Percentiles rank a stretch among this genome's conserved stretches.
phyloP scores from a whole-genome alignment of 1,140 invertebrate genomes.

The Araneus ventricosus region DNA sequence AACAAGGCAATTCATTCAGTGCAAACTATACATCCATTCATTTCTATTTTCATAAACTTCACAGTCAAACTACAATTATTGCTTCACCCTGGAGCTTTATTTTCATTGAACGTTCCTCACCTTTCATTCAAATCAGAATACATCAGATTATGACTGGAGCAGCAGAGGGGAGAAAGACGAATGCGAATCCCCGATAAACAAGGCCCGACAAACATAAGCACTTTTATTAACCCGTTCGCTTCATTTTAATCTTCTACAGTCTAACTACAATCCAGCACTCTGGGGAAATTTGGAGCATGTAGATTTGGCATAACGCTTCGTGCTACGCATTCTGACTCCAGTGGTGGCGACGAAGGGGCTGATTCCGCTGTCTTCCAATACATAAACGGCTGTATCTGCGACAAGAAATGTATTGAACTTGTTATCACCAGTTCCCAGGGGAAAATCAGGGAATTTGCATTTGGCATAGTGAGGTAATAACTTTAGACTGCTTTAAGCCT shows the following conservation, averaged over 20 bases:
- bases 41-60: not conserved
- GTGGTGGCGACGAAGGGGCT: not conserved
- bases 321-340: not conserved
- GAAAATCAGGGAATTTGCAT: not conserved
- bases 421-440: not conserved
- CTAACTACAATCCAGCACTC: not conserved
- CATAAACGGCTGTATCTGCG: not conserved
- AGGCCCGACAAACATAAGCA: slow-evolving; percentile 4
- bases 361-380: not conserved
- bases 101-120: not conserved
- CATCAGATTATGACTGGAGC: not conserved
- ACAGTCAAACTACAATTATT: not conserved
- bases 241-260: not conserved
- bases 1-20: not conserved
- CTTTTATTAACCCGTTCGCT: slow-evolving; percentile 11
- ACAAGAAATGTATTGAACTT: slow-evolving; percentile 25
- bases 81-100: not conserved
- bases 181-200: slow-evolving; percentile 9
- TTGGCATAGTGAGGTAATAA: not conserved
- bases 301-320: not conserved
- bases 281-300: not conserved
- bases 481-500: not conserved
- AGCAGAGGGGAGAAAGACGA: not conserved
- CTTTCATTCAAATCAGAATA: slow-evolving; percentile 9
- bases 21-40: not conserved